phyloP scores from a whole-genome alignment of 2,797 vertebrate species.

The Oryzias dopingdopingensis region DNA sequence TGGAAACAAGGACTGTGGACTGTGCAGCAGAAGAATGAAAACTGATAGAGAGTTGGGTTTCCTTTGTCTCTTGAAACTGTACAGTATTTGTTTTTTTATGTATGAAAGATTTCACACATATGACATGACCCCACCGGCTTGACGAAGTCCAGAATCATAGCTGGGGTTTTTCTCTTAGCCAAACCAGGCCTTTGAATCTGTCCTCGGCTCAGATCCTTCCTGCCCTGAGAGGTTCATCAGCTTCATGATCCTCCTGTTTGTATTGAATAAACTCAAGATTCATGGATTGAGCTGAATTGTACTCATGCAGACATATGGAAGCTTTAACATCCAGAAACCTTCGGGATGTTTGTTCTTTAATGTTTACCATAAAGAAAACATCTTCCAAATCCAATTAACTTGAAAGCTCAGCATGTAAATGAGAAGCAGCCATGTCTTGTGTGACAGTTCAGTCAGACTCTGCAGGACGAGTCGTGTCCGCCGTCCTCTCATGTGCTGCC shows the following conservation, averaged over 20 bases:
- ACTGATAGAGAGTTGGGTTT: too few relatives aligned
- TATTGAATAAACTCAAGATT: slow-evolving; percentile 2
- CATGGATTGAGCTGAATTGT: not conserved
- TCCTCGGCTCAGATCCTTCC: slow-evolving; percentile 35
- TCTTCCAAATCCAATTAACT: not conserved
- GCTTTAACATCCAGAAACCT: not conserved
- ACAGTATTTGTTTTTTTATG: too few relatives aligned
- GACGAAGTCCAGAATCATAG: slow-evolving; percentile 36
- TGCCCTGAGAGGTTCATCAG: slow-evolving; percentile 23
- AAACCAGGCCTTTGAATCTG: slow-evolving; percentile 18
- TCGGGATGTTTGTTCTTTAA: not conserved
- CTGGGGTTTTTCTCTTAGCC: slow-evolving; percentile 17
- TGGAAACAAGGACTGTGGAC: too few relatives aligned
- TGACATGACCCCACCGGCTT: slow-evolving; percentile 18
- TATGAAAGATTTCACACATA: not conserved
- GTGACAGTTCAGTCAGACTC: slow-evolving; percentile 19
- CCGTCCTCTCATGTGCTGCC: slow-evolving; percentile 64
- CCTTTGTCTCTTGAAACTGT: too few relatives aligned
- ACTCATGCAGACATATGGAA: not conserved
- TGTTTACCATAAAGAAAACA: not conserved
- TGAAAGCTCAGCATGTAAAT: not conserved
- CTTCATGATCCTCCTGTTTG: not conserved
- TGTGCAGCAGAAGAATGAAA: too few relatives aligned
- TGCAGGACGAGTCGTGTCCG: slow-evolving; percentile 18
- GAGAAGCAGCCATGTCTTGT: not conserved